phyloP scores from a whole-genome alignment of 2,797 vertebrate genomes.

The Prionace glauca region DNA sequence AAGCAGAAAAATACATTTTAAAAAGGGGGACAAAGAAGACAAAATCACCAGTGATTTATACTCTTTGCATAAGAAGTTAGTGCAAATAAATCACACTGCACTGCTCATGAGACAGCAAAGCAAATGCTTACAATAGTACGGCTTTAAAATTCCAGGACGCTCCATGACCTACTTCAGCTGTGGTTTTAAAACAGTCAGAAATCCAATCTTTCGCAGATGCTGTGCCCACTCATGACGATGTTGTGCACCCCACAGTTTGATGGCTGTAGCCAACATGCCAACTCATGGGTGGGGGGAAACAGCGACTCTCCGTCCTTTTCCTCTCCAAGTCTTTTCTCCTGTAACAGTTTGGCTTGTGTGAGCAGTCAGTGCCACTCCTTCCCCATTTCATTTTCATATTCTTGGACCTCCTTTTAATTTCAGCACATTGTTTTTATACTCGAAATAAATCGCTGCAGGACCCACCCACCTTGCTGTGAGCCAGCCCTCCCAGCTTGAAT shows the following conservation, averaged over 20 bases:
- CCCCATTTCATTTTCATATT: not conserved
- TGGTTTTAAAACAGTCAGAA: not conserved
- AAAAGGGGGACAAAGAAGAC: not conserved
- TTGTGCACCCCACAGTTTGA: not conserved
- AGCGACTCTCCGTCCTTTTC: not conserved
- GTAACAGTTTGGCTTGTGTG: not conserved
- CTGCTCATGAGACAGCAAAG: not conserved
- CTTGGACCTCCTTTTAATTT: not conserved
- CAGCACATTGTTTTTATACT: not conserved
- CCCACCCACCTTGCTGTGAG: not conserved
- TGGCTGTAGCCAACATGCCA: not conserved
- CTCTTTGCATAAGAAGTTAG: not conserved
- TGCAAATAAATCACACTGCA: not conserved
- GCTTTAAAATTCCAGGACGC: constrained; percentile 11
- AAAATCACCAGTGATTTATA: not conserved
- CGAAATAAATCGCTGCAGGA: not conserved
- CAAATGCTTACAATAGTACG: not conserved
- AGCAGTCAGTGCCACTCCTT: not conserved
- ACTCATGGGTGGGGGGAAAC: not conserved
- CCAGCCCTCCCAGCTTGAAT: not conserved
- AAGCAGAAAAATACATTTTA: not conserved
- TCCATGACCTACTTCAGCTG: not conserved
- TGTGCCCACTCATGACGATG: not conserved
- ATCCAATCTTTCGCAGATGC: not conserved
- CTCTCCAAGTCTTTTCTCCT: not conserved